Evolutionary conservation across 1,140 invertebrate genomes (phyloP), one percentile per base, ranked within the genome.

Genomic region (Bathynomus jamesi): DNA sequence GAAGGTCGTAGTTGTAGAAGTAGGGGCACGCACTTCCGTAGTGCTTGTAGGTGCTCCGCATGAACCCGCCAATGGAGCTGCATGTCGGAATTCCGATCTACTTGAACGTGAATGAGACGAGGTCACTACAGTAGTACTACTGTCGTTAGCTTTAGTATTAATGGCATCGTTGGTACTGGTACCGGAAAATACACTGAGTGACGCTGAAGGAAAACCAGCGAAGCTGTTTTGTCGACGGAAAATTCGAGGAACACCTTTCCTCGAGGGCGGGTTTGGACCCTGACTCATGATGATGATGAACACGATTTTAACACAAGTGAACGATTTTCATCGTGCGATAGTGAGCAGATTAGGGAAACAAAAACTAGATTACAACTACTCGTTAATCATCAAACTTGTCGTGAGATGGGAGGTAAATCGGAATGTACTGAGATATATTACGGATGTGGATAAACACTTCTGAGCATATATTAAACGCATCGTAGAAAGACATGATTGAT

Each of bases 171-270:
- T 61, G 28, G 28, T 30, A 46, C 70, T 74, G 32, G 64, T 53
- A 53, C 40, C 32, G 11, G 40, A 53, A 53, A 53, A 53, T 53
- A 53, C 21, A 40, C 32, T 40, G 17, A 53, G 40, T 1, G 40
- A 73, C 69, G 61, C 62, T 70, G 29, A 73, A 65, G 75, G 75
- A 53, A 76, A 76, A 17, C 75, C 75, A 29, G 75, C 69, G 62
- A 76, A 76, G 64, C 75, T 76, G 29, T 76, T 76, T 63, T 76
- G 75, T 10, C 75, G 71, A 53, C 71, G 66, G 68, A 76, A 53
- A 53, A 53, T 53, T 17, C 40, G 40, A 53, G 40, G 40, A 53
- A 53, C 40, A 21, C 40, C 13, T 21, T 21, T 53, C 40, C 21
- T 53, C 21, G 13, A 21, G 21, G 40, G 2, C 1, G 5, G 11